Conservation (phyloP, 2,888 invertebrate species). For the Rugalucina vietnamica region DNA sequence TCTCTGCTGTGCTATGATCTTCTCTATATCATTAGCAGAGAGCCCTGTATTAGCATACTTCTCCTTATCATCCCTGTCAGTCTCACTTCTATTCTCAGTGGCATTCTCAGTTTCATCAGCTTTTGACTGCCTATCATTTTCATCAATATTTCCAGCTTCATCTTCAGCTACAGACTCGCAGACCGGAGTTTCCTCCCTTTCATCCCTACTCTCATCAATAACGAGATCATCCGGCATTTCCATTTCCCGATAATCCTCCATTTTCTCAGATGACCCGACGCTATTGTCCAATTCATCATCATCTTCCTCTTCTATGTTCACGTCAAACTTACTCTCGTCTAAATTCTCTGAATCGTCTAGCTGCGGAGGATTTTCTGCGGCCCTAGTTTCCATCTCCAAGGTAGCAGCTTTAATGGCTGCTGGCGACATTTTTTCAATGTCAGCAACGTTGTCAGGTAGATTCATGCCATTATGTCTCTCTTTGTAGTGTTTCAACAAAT, state of each 20-base stretch:
- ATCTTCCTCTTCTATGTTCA: constrained; percentile 55
- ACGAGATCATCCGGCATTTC: constrained; percentile 46
- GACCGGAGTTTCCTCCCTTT: neutral
- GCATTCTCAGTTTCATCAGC: neutral
- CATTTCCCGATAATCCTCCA: constrained; percentile 58
- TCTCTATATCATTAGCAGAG: constrained; percentile 31
- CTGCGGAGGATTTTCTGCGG: constrained; percentile 61
- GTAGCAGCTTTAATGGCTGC: constrained; percentile 57
- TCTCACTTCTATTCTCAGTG: neutral
- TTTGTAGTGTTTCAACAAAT: constrained; percentile 91
- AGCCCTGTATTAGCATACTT: neutral
- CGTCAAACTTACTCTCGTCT: constrained; percentile 33
- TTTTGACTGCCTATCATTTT: constrained; percentile 8
- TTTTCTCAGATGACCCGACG: constrained; percentile 54
- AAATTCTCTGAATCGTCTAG: constrained; percentile 28
- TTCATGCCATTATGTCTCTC: constrained; percentile 87
- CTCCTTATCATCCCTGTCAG: neutral
- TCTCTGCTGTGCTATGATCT: constrained; percentile 58
- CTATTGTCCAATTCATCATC: constrained; percentile 65
- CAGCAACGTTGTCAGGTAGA: constrained; percentile 70
- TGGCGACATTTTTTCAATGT: constrained; percentile 65
- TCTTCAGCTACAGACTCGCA: neutral
- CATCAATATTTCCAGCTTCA: constrained; percentile 30
- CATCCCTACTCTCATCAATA: neutral
- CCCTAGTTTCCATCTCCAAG: constrained; percentile 61